phyloP scores from a whole-genome alignment of 2,797 vertebrate species.

The Parauchenoglanis punctatus region DNA sequence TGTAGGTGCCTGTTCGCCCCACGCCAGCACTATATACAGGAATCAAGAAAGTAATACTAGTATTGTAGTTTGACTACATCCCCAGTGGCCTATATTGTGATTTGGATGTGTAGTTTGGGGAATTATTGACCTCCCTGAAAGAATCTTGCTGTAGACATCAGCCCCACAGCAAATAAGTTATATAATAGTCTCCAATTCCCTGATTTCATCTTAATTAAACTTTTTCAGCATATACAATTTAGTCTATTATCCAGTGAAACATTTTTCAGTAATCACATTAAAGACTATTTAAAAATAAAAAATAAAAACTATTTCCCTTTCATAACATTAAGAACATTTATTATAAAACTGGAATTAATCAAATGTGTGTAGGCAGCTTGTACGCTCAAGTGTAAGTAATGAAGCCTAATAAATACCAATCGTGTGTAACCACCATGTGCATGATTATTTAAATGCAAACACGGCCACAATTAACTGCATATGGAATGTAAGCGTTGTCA shows the following conservation, averaged over 20 bases:
- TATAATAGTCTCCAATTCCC: neutral
- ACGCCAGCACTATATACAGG: constrained; percentile 84
- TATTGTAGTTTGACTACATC: neutral
- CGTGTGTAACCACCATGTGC: neutral
- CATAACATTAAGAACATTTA: neutral
- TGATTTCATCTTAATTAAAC: neutral
- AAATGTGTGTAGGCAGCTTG: constrained; percentile 10
- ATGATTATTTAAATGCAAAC: constrained; percentile 9
- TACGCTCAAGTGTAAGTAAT: neutral
- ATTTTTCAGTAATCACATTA: neutral
- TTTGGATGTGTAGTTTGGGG: neutral
- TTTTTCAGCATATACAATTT: neutral
- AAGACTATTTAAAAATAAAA: too few species aligned
- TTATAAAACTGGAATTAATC: constrained; percentile 5
- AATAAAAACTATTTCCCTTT: neutral
- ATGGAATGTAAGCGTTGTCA: neutral
- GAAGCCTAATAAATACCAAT: constrained; percentile 16
- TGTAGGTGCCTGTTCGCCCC: constrained; percentile 92
- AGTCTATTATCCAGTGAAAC: neutral
- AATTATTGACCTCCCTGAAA: too few species aligned
- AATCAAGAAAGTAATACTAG: neutral
- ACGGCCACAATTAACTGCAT: neutral
- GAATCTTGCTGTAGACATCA: neutral
- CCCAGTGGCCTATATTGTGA: neutral
- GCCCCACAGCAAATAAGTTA: neutral